Percentiles rank a stretch among this genome's conserved stretches.
Evolutionary conservation across 2,113 vertebrate species (phyloP).

Genomic region (Gorsachius goisagi): DNA sequence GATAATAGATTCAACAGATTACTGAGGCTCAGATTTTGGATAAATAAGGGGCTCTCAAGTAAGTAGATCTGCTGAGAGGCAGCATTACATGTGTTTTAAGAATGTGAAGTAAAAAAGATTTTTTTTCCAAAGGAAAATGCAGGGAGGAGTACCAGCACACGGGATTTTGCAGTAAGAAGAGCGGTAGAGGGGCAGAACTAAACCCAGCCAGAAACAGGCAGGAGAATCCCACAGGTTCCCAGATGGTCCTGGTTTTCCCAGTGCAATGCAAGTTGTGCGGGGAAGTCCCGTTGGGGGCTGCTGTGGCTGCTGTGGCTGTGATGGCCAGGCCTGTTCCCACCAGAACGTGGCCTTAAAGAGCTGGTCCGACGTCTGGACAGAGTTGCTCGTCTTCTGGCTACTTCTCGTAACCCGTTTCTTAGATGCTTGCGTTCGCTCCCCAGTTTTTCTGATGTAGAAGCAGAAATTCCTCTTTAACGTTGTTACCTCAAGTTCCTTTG

Average conservation of each 20-base stretch:
- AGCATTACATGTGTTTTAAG: neutral
- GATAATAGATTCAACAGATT: neutral
- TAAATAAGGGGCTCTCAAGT: neutral
- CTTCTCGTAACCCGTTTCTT: neutral
- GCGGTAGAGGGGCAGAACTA: neutral
- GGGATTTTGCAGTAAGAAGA: neutral
- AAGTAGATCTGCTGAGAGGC: neutral
- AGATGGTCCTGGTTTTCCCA: neutral
- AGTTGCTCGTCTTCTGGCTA: neutral
- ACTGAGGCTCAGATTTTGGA: neutral
- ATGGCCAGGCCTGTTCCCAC: neutral
- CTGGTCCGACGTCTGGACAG: neutral
- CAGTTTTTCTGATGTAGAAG: neutral
- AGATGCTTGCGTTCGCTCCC: neutral
- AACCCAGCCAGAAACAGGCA: neutral
- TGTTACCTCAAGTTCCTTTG: neutral
- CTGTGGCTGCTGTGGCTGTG: neutral
- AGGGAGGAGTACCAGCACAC: neutral
- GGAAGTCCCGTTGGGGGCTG: accelerated
- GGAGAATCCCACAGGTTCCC: neutral
- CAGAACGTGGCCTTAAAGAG: neutral
- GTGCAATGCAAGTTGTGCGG: accelerated
- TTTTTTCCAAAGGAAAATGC: neutral
- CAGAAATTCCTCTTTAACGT: neutral
- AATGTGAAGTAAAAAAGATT: neutral